Conservation (phyloP, 92 coral and sea anemone genomes). For the Palythoa heliodiscus region DNA sequence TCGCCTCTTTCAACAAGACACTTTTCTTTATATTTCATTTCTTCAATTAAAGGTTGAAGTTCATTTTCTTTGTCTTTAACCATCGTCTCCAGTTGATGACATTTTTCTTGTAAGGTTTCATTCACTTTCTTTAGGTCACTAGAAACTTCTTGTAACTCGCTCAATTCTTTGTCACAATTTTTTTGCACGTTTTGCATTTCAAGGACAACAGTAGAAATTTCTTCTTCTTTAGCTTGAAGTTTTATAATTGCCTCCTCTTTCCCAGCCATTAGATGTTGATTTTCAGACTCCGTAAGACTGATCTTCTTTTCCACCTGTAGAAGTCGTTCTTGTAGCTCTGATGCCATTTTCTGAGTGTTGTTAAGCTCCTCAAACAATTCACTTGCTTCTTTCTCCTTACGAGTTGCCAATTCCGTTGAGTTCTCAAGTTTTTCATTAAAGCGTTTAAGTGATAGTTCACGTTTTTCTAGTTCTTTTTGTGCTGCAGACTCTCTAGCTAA, state of each 20-base stretch:
- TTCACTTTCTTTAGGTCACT: constrained; percentile 48
- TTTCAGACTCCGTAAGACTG: constrained; percentile 37
- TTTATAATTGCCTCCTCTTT: constrained; percentile 50
- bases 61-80: constrained; percentile 52
- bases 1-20: constrained; percentile 24
- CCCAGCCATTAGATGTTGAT: constrained; percentile 45
- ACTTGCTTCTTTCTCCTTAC: constrained; percentile 54
- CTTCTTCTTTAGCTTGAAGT: constrained; percentile 55
- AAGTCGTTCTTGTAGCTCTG: constrained; percentile 44
- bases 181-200: constrained; percentile 46
- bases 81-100: constrained; percentile 48
- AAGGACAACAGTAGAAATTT: constrained; percentile 46
- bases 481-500: constrained; percentile 38
- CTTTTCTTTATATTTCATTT: constrained; percentile 1
- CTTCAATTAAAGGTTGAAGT: constrained; percentile 2
- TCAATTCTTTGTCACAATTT: constrained; percentile 54
- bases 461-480: constrained; percentile 34
- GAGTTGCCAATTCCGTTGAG: constrained; percentile 42
- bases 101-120: constrained; percentile 22
- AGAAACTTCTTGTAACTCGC: constrained; percentile 48
- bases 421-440: constrained; percentile 55
- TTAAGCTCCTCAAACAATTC: constrained; percentile 54
- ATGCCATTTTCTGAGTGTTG: constrained; percentile 40
- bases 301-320: constrained; percentile 37
- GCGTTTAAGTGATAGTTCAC: constrained; percentile 30